These are phyloP conservation scores for Corythornis madagascariensis DNA, from an alignment of 2,113 vertebrate genomes.

Conservation along the genomic window DNA sequence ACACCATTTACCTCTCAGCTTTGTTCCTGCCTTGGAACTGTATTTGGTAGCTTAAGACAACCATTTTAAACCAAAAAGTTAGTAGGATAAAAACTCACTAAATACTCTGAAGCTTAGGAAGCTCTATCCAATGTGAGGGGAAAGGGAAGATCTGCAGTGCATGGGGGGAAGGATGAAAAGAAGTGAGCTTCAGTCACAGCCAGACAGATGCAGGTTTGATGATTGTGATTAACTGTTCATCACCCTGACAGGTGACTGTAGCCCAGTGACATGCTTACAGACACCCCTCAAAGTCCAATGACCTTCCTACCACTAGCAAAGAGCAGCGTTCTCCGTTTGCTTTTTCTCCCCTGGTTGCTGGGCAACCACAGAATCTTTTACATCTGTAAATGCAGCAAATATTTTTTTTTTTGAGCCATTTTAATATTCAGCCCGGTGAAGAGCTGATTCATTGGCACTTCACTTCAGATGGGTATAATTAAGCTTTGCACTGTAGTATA, in stretches of 20 bases:
- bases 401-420: constrained; percentile 57
- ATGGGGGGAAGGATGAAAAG: background rate
- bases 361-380: constrained; percentile 69
- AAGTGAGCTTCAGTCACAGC: background rate
- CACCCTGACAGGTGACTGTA: background rate
- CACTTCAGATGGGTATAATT: constrained; percentile 61
- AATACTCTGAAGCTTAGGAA: background rate
- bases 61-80: background rate
- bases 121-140: background rate
- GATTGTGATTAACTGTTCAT: background rate
- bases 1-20: background rate
- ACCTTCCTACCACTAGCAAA: background rate
- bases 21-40: background rate
- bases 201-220: background rate
- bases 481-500: constrained; percentile 23
- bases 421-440: constrained; percentile 44
- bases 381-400: constrained; percentile 62
- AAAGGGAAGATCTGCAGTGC: background rate
- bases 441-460: constrained; percentile 65
- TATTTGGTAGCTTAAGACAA: background rate
- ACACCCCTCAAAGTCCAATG: background rate
- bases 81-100: background rate
- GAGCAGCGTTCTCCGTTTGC: constrained; percentile 38
- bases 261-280: background rate
- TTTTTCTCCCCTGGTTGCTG: constrained; percentile 70